Percentiles rank a stretch among this genome's conserved stretches.
phyloP scores from a whole-genome alignment of 2,797 vertebrate genomes.

The Sebastes ruberrimus region DNA sequence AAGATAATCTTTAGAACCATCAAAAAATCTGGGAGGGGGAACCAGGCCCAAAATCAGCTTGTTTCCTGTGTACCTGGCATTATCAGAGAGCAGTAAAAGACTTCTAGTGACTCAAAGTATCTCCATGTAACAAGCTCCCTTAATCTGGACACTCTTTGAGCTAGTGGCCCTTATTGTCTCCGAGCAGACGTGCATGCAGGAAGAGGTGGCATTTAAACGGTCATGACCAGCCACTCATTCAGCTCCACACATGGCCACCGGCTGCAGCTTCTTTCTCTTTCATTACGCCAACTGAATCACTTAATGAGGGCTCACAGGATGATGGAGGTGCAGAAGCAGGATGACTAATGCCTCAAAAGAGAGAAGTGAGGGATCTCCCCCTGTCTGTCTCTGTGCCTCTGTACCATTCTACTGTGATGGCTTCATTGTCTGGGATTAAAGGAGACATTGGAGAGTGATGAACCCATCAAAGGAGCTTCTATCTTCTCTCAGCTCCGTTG shows the following conservation, averaged over 20 bases:
- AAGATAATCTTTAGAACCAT: too few relatives aligned
- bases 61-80: too few relatives aligned
- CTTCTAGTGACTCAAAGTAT: neutral
- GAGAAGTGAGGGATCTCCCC: constrained; percentile 5
- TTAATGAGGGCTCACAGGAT: constrained; percentile 22
- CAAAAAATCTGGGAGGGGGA: too few relatives aligned
- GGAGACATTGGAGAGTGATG: constrained; percentile 32
- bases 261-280: constrained; percentile 21
- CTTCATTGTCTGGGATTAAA: constrained; percentile 42
- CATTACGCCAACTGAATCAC: constrained; percentile 21
- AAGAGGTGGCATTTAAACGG: constrained; percentile 20
- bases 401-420: neutral
- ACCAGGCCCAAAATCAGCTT: too few relatives aligned
- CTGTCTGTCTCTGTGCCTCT: neutral
- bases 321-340: constrained; percentile 16
- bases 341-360: constrained; percentile 26
- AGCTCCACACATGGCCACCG: neutral
- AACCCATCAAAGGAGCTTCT: constrained; percentile 20
- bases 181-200: neutral
- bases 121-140: neutral
- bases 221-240: constrained; percentile 1
- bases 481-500: neutral
- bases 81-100: neutral
- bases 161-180: neutral
- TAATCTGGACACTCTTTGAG: neutral